Base-by-base conservation (phyloP, 2,113 vertebrate species). In the Scartelaos histophorus region DNA sequence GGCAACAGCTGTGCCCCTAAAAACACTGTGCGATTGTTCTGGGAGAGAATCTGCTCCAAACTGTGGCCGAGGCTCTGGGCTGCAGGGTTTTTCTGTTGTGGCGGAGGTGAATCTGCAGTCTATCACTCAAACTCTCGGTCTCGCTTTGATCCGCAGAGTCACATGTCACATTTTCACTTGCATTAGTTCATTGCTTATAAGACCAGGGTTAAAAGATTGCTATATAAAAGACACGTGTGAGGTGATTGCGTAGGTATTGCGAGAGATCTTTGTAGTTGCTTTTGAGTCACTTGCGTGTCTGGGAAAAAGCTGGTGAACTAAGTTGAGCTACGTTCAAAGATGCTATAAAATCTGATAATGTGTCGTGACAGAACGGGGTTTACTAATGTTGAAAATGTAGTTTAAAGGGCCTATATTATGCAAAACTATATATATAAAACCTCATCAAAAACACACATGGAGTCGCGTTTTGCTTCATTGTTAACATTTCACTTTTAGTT, bases 61-160 rank as follows among this genome's bases (percentile, higher is more conserved):
- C 62, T 80, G 78, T 19, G 74, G 75, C 51, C 0, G 67, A 71
- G 45, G 25, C 12, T 35, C 54, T 67, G 34, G 72, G 62, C 47
- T 57, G 46, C 25, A 15, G 69, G 34, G 19, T 78, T 46, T 70
- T 25, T 46, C 66, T 56, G 17, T 60, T 71, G 74, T 66, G 69
- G 61, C 35, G 70, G 45, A 51, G 73, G 47, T 38, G 57, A 69
- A 17, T 46, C 61, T 56, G 66, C 71, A 78, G 43, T 56, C 57
- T 65, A 62, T 73, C 74, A 38, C 53, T 66, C 54, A 24, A n/a
- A 46, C 54, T 46, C 16, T 22, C 25, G 49, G 51, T 34, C 6
- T 19, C 15, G 53, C 46, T 70, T 73, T 13, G 61, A 64, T 77
- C 17, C 60, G 35, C 29, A 12, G 38, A 15, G 35, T 34, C 71